Percentiles rank a stretch among this genome's conserved stretches.
Conservation (phyloP, 2,888 invertebrate genomes). For the Marronus borbonicus region DNA sequence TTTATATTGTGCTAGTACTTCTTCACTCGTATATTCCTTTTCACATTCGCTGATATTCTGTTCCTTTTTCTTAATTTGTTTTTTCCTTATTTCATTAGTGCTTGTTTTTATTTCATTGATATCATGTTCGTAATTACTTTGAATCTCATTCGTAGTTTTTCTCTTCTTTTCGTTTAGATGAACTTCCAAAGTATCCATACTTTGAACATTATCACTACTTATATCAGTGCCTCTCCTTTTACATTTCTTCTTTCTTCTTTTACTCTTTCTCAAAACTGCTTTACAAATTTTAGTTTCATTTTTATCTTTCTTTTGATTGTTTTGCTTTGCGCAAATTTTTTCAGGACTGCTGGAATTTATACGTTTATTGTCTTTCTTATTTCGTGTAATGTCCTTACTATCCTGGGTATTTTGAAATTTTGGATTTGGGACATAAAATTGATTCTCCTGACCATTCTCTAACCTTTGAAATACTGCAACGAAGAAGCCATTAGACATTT, state of each 20-base stretch:
- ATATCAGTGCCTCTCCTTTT: too few relatives aligned
- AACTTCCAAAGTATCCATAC: neutral
- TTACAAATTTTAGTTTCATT: constrained; percentile 10
- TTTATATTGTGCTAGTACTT: neutral
- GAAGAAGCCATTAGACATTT: constrained; percentile 95
- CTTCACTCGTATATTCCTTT: constrained; percentile 46
- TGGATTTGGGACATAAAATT: constrained; percentile 32
- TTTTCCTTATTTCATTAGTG: neutral
- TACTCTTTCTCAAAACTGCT: too few relatives aligned
- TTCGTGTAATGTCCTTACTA: neutral
- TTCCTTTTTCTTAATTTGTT: neutral
- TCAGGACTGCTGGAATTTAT: neutral
- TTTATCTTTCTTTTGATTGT: constrained; percentile 28
- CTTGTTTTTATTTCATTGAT: too few relatives aligned
- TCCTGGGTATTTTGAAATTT: neutral
- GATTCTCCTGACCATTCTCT: constrained; percentile 66
- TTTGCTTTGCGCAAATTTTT: constrained; percentile 29
- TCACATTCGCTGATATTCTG: constrained; percentile 39
- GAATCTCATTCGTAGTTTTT: too few relatives aligned
- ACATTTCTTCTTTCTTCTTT: too few relatives aligned
- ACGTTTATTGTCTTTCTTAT: neutral
- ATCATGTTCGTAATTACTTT: too few relatives aligned
- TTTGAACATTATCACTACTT: neutral
- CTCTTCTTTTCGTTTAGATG: too few relatives aligned
- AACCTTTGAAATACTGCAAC: constrained; percentile 88